phyloP scores from a whole-genome alignment of 2,888 invertebrate genomes.

The Ectropis crepuscularia region DNA sequence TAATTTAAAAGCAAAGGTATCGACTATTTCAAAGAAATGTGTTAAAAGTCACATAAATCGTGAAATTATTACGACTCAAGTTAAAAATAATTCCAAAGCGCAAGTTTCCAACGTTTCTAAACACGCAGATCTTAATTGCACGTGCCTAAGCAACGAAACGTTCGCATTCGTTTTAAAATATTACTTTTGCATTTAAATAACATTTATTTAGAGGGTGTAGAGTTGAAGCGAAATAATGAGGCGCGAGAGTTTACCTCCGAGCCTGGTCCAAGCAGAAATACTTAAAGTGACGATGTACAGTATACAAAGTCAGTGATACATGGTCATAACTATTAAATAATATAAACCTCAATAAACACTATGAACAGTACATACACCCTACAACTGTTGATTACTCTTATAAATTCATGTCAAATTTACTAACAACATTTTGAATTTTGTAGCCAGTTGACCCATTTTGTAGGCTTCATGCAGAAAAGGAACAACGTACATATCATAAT shows the following conservation, averaged over 20 bases:
- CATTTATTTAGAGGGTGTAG: slow-evolving; percentile 68
- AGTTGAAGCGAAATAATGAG: slow-evolving; percentile 76
- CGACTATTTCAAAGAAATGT: too few relatives aligned
- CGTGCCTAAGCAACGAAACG: slow-evolving; percentile 54
- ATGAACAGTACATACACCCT: too few relatives aligned
- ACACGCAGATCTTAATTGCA: slow-evolving; percentile 69
- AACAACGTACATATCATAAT: too few relatives aligned
- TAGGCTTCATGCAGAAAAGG: too few relatives aligned
- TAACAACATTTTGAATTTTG: too few relatives aligned
- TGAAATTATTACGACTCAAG: slow-evolving; percentile 10
- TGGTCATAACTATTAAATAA: too few relatives aligned
- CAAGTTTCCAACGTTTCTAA: slow-evolving; percentile 46
- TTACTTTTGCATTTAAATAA: slow-evolving; percentile 75
- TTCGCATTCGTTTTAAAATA: slow-evolving; percentile 69
- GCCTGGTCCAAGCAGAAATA: slow-evolving; percentile 44
- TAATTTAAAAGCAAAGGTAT: too few relatives aligned
- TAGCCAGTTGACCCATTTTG: too few relatives aligned
- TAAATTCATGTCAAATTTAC: too few relatives aligned
- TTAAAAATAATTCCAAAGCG: slow-evolving; percentile 45
- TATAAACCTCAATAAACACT: too few relatives aligned
- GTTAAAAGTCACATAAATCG: not conserved
- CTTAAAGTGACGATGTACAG: slow-evolving; percentile 46
- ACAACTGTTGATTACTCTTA: too few relatives aligned
- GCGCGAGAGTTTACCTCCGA: slow-evolving; percentile 60
- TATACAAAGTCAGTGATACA: slow-evolving; percentile 35